Conservation (phyloP, 2,113 vertebrate genomes). For the Crotalus tigris region DNA sequence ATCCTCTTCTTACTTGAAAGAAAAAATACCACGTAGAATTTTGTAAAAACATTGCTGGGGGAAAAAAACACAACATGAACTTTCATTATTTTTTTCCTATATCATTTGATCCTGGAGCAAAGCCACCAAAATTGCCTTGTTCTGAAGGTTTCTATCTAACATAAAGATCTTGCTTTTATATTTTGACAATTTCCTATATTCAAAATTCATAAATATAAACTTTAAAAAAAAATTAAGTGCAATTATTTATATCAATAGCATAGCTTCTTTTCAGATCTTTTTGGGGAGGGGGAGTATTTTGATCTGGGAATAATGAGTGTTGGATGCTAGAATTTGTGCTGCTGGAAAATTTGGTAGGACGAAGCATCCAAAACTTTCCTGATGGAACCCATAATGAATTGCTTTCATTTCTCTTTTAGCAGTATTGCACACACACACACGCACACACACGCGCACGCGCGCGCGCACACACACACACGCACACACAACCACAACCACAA, state of each 20-base stretch:
- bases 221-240: neutral
- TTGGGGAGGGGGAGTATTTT: neutral
- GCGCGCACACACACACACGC: fast-evolving
- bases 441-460: neutral
- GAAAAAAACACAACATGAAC: neutral
- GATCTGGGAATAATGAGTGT: neutral
- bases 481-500: neutral
- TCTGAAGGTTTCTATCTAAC: slow-evolving; percentile 19
- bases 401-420: neutral
- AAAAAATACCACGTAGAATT: neutral
- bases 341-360: neutral
- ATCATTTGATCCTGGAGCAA: neutral
- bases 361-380: neutral
- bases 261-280: neutral
- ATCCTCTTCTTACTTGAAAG: neutral
- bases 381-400: neutral
- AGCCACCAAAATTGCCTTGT: neutral
- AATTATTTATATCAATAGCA: neutral
- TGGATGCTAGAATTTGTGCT: neutral
- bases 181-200: neutral
- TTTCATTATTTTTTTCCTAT: neutral
- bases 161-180: neutral
- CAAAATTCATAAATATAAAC: neutral
- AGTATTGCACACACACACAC: fast-evolving
- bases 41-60: neutral